Base-by-base conservation (phyloP, 1,140 invertebrate genomes). In the Eriocheir sinensis region DNA sequence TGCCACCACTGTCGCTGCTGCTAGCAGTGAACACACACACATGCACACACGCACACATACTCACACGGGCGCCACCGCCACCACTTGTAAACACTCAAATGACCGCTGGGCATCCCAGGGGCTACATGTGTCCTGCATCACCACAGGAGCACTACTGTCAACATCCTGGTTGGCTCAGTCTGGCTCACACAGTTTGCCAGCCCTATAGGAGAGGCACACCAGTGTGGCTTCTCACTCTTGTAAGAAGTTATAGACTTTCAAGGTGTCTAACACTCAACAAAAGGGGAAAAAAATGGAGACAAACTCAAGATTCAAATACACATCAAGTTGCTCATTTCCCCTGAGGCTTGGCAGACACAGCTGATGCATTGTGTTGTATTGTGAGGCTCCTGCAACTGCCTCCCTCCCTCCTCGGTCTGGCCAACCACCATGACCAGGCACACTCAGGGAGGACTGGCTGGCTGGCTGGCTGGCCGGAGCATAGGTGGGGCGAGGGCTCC, bases 341-440 rank as follows among this genome's bases (percentile, higher is more conserved):
- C 60, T 72, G 60, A 72, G 60, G 60, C 60, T 72, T 72, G 60
- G 60, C 60, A 72, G 60, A 72, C 60, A 72, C 60, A 72, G 60
- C 60, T n/a, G 60, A 21, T 72, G n/a, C 60, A 72, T 17, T 72
- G 60, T 27, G 60, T 72, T 72, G 60, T n/a, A n/a, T 72, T 53
- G 60, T 21, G 60, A 72, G 60, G 60, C 60, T 72, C 60, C 60
- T 72, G 60, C 60, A n/a, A 15, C 44, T 48, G 60, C 60, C n/a
- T n/a, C n/a, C n/a, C n/a, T 12, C 21, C 60, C 60, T 72, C 60
- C 60, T n/a, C 6, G 60, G 60, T 21, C 60, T n/a, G 21, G 60
- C 60, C 60, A 72, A 21, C n/a, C 60, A 72, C 60, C 60, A 0
- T 4, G 60, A n/a, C 60, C 27, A 8, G 21, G 21, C 17, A 53